phyloP scores from a whole-genome alignment of 1,140 invertebrate species.

The Nylanderia fulva region DNA sequence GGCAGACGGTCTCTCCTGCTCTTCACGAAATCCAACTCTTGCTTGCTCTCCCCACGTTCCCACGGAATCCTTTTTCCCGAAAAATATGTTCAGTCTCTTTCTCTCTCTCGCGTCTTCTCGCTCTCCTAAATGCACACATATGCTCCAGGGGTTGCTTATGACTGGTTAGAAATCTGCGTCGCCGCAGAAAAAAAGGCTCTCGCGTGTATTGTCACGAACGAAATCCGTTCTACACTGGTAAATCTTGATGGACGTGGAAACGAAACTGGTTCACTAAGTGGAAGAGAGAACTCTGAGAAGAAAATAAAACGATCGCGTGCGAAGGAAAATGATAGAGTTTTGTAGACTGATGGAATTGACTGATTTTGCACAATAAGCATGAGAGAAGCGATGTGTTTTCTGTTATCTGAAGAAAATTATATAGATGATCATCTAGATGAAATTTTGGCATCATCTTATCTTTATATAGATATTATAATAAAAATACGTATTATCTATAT shows the following conservation, averaged over 20 bases:
- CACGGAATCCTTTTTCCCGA: constrained; percentile 82
- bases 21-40: constrained; percentile 81
- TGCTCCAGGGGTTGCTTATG: constrained; percentile 56
- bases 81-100: constrained; percentile 70
- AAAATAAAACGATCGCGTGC: neutral
- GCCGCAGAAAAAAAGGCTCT: constrained; percentile 68
- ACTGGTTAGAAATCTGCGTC: constrained; percentile 77
- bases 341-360: neutral
- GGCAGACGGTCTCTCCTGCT: constrained; percentile 57
- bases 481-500: too few species aligned
- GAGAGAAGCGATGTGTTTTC: too few species aligned
- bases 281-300: neutral
- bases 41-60: constrained; percentile 76
- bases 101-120: neutral
- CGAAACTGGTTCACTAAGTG: constrained; percentile 36
- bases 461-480: too few species aligned
- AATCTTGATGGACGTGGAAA: constrained; percentile 80
- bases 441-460: too few species aligned
- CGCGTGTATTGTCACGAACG: constrained; percentile 64
- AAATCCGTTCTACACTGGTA: constrained; percentile 68
- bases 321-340: neutral
- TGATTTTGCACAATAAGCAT: neutral
- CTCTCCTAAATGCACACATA: constrained; percentile 26
- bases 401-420: too few species aligned
- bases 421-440: too few species aligned